A percentile compares a stretch with the other conserved stretches of the same genome.
These are phyloP conservation scores for Panurus biarmicus DNA, from an alignment of 2,113 vertebrate genomes.

Conservation along the genomic window DNA sequence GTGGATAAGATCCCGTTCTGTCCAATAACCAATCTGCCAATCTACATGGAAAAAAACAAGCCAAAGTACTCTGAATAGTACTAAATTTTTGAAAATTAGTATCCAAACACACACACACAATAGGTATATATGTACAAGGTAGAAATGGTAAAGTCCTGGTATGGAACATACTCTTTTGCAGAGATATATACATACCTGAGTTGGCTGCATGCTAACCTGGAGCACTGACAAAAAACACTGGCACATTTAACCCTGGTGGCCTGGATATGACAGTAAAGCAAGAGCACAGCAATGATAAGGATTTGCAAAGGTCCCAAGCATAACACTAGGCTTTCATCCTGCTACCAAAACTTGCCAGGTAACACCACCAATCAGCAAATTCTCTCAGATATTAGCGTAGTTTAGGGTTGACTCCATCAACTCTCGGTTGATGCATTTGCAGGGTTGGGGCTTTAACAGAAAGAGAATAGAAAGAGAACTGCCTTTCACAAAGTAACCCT, in stretches of 20 bases:
- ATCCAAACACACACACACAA: neutral
- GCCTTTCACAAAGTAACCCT: neutral
- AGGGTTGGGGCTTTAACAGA: neutral
- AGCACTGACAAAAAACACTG: neutral
- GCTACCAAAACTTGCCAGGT: neutral
- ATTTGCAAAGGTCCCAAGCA: neutral
- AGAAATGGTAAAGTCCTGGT: neutral
- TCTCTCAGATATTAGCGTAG: neutral
- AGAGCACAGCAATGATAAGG: neutral
- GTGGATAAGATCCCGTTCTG: constrained; percentile 96
- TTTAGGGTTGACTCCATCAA: neutral
- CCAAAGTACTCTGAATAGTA: neutral
- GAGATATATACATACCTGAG: neutral
- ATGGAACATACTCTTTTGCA: neutral
- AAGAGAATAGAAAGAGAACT: neutral
- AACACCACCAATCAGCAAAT: neutral
- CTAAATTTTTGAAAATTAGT: neutral
- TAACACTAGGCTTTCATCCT: neutral
- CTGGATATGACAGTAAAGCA: neutral
- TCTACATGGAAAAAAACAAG: constrained; percentile 70
- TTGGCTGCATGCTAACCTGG: neutral
- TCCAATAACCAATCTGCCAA: constrained; percentile 92
- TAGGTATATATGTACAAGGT: neutral
- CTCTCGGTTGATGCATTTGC: neutral
- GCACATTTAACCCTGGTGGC: neutral